Evolutionary conservation across 2,113 vertebrate genomes (phyloP), one percentile per base, ranked within the genome.

Genomic region (Martes martes): DNA sequence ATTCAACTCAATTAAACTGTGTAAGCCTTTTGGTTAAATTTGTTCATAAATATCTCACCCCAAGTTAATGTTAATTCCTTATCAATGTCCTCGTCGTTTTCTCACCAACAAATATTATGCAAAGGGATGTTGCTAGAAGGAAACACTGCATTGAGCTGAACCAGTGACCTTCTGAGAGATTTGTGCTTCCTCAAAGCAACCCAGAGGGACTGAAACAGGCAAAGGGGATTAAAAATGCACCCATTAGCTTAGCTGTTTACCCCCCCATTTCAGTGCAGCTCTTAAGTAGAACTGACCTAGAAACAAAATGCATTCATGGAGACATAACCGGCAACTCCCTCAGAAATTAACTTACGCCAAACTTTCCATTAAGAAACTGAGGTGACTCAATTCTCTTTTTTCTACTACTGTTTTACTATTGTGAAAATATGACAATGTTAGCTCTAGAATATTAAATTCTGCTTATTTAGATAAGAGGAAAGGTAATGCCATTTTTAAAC

Each of bases 391-490:
- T 24, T 89, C 73, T 91, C 36, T 93, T 96, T 88, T 83, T 88
- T 67, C 26, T 63, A 86, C 74, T 84, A 45, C 89, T 69, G 80
- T 93, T 95, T 73, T 93, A 78, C 82, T 89, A 52, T 69, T 93
- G 23, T 39, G 80, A 63, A 97, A 95, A 33, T 92, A 69, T 71
- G 97, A 92, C 52, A 91, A 65, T 74, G 73, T 80, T 90, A 94
- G 69, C 57, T 65, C 10, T 84, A 57, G 84, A 89, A 95, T 94
- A 97, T 96, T 93, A 96, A 96, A 96, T 94, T 96, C 90, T 97
- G 79, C 67, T 92, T 96, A 92, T 95, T 97, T 95, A 91, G 81
- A 97, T 88, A 97, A 97, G 65, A 80, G 55, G n/a, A 85, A 80
- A 86, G 45, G 84, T 74, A 92, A 95, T 65, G 65, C 31, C 76